These are phyloP conservation scores for Macropus fuliginosus DNA, from an alignment of 2,797 vertebrate species.

Conservation along the genomic window DNA sequence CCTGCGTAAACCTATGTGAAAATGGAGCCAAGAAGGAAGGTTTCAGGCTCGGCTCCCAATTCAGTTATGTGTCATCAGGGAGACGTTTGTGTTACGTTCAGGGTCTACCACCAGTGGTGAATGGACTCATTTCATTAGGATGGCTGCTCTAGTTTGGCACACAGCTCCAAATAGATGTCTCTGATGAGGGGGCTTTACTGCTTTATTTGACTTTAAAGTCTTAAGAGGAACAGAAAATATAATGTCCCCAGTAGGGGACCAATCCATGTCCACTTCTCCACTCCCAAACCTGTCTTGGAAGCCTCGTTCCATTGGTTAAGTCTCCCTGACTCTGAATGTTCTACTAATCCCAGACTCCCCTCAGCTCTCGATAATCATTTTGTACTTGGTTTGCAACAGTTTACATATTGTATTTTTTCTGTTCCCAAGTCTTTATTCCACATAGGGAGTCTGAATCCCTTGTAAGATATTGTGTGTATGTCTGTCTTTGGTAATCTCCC, in stretches of 20 bases:
- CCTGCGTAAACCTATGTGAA: neutral
- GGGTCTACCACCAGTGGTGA: neutral
- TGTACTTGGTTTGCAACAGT: neutral
- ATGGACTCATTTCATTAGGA: neutral
- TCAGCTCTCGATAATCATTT: neutral
- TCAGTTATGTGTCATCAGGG: neutral
- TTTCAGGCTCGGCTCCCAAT: neutral
- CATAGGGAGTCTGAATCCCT: neutral
- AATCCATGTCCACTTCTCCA: neutral
- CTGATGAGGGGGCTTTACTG: neutral
- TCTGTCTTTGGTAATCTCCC: neutral
- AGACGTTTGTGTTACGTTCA: neutral
- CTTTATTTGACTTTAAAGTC: neutral
- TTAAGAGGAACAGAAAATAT: neutral
- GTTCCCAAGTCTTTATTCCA: neutral
- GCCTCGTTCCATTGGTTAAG: neutral
- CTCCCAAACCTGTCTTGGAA: neutral
- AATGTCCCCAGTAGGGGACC: neutral
- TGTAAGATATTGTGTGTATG: neutral
- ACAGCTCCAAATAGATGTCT: neutral
- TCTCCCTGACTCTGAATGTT: neutral
- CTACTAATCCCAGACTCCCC: neutral
- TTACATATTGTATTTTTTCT: neutral
- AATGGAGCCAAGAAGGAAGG: neutral
- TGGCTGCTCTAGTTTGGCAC: neutral